A percentile compares a stretch with the other conserved stretches of the same genome.
Conservation (phyloP, 2,888 invertebrate genomes). For the Agonopterix heracliana region DNA sequence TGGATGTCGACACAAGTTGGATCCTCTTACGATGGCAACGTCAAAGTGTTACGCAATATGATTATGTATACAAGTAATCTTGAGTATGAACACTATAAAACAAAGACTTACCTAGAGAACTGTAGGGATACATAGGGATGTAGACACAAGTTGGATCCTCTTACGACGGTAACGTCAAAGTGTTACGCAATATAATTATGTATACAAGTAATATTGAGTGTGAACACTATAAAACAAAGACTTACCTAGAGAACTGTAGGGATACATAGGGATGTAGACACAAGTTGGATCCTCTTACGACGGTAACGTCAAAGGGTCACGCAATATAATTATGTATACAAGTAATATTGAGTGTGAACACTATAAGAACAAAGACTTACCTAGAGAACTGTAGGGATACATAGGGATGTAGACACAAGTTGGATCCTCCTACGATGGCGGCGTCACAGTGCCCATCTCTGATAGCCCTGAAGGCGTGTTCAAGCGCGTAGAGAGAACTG, state of each 20-base stretch:
- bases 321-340: slow-evolving; percentile 85
- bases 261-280: slow-evolving; percentile 92
- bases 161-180: too few species aligned
- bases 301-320: slow-evolving; percentile 90
- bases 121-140: slow-evolving; percentile 93
- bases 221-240: too few species aligned
- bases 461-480: slow-evolving; percentile 86
- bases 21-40: too few species aligned
- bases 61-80: too few species aligned
- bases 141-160: too few species aligned
- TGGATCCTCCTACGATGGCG: slow-evolving; percentile 92
- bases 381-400: slow-evolving; percentile 91
- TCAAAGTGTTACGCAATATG: too few species aligned
- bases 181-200: too few species aligned
- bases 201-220: too few species aligned
- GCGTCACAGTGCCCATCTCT: slow-evolving; percentile 89
- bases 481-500: slow-evolving; percentile 92
- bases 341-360: slow-evolving; percentile 71
- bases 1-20: too few species aligned
- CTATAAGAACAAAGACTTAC: slow-evolving; percentile 35
- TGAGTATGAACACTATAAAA: too few species aligned
- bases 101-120: slow-evolving; percentile 87
- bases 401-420: slow-evolving; percentile 90
- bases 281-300: slow-evolving; percentile 91
- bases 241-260: slow-evolving; percentile 89